Percentiles rank a stretch among this genome's conserved stretches.
phyloP scores from a whole-genome alignment of 1,140 invertebrate genomes.

The Drosophila kanapiae region DNA sequence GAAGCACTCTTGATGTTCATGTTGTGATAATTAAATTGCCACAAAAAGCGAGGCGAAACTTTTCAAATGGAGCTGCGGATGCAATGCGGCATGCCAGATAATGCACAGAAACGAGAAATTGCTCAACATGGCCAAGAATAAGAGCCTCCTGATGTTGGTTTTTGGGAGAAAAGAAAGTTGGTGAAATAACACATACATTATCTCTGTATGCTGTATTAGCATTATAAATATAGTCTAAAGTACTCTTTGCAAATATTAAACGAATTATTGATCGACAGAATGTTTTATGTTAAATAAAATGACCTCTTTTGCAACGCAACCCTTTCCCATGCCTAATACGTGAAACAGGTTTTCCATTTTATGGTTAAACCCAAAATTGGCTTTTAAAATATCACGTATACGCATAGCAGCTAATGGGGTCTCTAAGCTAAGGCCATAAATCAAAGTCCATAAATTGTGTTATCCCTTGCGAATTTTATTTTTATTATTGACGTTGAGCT shows the following conservation, averaged over 20 bases:
- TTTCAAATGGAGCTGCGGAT: constrained; percentile 22
- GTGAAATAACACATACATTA: neutral
- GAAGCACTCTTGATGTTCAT: constrained; percentile 5
- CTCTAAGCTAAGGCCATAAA: constrained; percentile 10
- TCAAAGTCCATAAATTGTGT: constrained; percentile 12
- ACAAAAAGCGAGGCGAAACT: constrained; percentile 24
- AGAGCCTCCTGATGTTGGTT: neutral
- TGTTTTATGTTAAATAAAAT: neutral
- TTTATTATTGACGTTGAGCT: constrained; percentile 10
- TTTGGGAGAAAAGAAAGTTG: neutral
- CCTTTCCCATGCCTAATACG: neutral
- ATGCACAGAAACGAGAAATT: constrained; percentile 10
- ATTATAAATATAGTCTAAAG: too few species aligned
- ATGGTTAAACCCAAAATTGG: constrained; percentile 9
- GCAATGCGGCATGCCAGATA: constrained; percentile 22
- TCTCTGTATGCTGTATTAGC: too few species aligned
- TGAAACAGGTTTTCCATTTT: constrained; percentile 3
- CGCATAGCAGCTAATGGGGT: neutral
- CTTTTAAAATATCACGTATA: constrained; percentile 20
- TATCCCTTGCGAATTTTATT: constrained; percentile 2
- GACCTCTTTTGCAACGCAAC: too few species aligned
- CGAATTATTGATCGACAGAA: too few species aligned
- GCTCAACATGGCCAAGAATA: neutral
- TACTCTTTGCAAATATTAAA: too few species aligned
- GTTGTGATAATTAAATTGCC: constrained; percentile 37